Base-by-base conservation (phyloP, 2,888 invertebrate species). In the Papilio demoleus region DNA sequence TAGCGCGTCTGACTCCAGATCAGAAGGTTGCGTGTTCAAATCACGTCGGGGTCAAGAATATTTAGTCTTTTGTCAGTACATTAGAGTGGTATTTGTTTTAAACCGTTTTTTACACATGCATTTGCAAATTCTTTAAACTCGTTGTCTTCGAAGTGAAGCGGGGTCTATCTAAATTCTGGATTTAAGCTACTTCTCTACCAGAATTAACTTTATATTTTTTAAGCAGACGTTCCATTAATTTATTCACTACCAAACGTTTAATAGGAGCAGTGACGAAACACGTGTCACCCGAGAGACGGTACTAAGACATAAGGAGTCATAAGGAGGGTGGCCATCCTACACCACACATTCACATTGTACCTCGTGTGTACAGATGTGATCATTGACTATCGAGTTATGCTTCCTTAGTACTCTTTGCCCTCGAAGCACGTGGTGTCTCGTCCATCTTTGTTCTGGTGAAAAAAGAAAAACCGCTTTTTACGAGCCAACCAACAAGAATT, bases 1-100 rank as follows among this genome's bases (percentile, higher is more conserved):
- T 97, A 97, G 96, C 97, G 97, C 97, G 97, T 22, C 22, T 50
- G 50, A 50, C 50, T 50, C 50, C 12, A 50, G 50, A 50, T 24
- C 24, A 50, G 50, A 50, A 50, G 22, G 12, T 22, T 50, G 97
- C 50, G 24, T 22, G 50, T 50, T 50, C 22, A 50, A 50, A 50
- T 50, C 50, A 24, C 24, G 24, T 50, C 50, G 50, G 50, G 50
- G 50, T 50, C 50, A 42, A 19, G 2, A 38, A 9, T 2, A 2
- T 12, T 12, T 2, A 11, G 11, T 38, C 1, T 12, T 38, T 14
- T 38, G 11, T 38, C 2, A 38, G n/a, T n/a, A n/a, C n/a, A n/a
- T n/a, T n/a, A n/a, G n/a, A n/a, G n/a, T n/a, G n/a, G n/a, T n/a
- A n/a, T n/a, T n/a, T n/a, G n/a, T n/a, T n/a, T n/a, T n/a, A n/a